Conservation (phyloP, 2,888 invertebrate species). For the Teleiodes luculella region DNA sequence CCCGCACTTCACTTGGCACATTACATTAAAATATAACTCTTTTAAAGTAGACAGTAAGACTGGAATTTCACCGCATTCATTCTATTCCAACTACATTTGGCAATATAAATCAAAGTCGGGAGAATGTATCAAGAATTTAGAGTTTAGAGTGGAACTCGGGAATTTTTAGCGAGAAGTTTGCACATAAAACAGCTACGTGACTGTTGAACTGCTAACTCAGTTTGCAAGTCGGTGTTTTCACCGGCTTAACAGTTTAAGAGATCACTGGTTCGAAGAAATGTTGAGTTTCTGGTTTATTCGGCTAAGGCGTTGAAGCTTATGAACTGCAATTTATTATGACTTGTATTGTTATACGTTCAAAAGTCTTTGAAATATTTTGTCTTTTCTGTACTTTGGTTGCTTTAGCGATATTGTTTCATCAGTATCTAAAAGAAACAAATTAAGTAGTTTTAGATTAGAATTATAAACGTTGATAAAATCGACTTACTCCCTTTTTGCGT, state of each 20-base stretch:
- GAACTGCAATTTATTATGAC: too few relatives aligned
- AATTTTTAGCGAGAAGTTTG: slow-evolving; percentile 14
- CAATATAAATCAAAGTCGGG: slow-evolving; percentile 5
- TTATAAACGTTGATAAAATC: too few relatives aligned
- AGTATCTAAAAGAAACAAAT: too few relatives aligned
- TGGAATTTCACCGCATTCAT: not conserved
- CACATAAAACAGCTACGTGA: slow-evolving; percentile 14
- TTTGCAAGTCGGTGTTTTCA: slow-evolving; percentile 2
- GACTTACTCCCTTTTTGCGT: too few relatives aligned
- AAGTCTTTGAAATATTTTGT: too few relatives aligned
- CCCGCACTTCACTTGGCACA: not conserved
- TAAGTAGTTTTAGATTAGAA: too few relatives aligned
- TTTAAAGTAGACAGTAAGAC: not conserved
- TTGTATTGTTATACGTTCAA: too few relatives aligned
- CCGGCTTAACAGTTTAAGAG: not conserved
- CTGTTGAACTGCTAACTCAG: not conserved
- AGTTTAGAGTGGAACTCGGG: not conserved
- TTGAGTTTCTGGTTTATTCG: too few relatives aligned
- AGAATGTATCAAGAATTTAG: slow-evolving; percentile 1
- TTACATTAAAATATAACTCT: slow-evolving; percentile 1
- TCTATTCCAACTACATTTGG: not conserved
- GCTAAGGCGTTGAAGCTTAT: too few relatives aligned
- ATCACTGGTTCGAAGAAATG: too few relatives aligned
- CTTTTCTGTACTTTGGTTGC: too few relatives aligned
- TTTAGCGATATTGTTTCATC: too few relatives aligned